Conservation (phyloP, 1,140 invertebrate genomes). For the Penaeus japonicus region DNA sequence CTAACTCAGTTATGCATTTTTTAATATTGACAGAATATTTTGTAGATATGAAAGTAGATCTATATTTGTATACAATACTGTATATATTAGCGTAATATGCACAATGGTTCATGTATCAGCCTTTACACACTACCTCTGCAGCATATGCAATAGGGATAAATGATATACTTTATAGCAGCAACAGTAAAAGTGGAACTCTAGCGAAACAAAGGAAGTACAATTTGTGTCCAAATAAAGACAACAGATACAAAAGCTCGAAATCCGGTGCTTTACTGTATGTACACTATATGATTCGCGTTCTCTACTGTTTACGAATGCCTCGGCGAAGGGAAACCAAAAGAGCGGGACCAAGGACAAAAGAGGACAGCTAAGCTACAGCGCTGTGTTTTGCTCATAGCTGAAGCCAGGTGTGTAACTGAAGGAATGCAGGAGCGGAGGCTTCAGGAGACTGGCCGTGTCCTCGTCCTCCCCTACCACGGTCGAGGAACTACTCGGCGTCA, state of each 20-base stretch:
- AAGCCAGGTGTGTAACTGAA: conserved; percentile 48
- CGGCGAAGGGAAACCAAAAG: background rate
- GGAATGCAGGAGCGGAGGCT: conserved; percentile 41
- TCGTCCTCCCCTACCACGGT: conserved; percentile 48
- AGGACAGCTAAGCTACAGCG: conserved; percentile 26
- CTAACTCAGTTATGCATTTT: background rate
- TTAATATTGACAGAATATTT: background rate
- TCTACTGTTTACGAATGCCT: background rate
- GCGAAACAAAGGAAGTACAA: no score
- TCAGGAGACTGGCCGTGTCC: conserved; percentile 37
- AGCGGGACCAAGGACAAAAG: background rate
- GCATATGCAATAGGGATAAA: no score
- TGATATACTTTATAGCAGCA: no score
- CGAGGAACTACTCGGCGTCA: conserved; percentile 37
- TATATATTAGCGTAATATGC: background rate
- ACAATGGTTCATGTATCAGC: background rate
- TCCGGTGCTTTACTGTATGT: no score
- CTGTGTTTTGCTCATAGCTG: conserved; percentile 49
- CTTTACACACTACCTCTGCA: no score
- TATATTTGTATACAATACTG: background rate
- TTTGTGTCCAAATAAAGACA: no score
- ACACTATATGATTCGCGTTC: no score
- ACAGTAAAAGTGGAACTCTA: no score
- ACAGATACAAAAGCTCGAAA: no score
- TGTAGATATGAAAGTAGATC: background rate